Conservation (phyloP, 2,888 invertebrate genomes). For the Meteorus cinctellus region DNA sequence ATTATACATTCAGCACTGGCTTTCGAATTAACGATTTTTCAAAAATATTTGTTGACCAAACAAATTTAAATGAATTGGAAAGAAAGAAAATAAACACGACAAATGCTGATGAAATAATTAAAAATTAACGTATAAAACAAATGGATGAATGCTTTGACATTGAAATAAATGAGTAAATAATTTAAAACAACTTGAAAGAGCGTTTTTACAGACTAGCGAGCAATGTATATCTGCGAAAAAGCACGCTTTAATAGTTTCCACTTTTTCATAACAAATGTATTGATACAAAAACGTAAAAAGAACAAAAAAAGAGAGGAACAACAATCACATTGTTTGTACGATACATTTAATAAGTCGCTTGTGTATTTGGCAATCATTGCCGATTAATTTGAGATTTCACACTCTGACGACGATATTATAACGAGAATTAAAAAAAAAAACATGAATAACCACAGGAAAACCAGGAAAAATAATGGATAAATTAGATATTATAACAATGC, state of each 20-base stretch:
- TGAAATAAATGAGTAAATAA: not conserved
- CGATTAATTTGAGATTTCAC: conserved; percentile 12
- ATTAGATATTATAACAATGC: not conserved
- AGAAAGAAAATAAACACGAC: conserved; percentile 5
- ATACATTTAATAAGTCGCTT: conserved; percentile 19
- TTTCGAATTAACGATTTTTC: conserved; percentile 21
- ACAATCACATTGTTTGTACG: conserved; percentile 35
- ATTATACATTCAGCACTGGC: conserved; percentile 30
- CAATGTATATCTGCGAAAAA: conserved; percentile 35
- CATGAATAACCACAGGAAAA: not conserved
- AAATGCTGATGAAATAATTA: not conserved
- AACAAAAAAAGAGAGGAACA: conserved; percentile 24
- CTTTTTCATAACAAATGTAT: conserved; percentile 41
- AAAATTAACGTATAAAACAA: not conserved
- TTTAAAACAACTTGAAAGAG: conserved; percentile 27
- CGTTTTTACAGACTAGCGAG: conserved; percentile 40
- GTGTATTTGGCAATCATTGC: conserved; percentile 24
- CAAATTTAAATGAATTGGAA: not conserved
- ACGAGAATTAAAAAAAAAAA: conserved; percentile 31
- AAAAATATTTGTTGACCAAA: not conserved
- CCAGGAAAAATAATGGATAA: not conserved
- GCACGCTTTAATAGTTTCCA: conserved; percentile 46
- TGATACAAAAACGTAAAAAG: conserved; percentile 38
- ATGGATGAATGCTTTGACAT: conserved; percentile 30
- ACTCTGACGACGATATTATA: conserved; percentile 10